Base-by-base conservation (phyloP, 2,888 invertebrate genomes). In the Malacosoma neustria region DNA sequence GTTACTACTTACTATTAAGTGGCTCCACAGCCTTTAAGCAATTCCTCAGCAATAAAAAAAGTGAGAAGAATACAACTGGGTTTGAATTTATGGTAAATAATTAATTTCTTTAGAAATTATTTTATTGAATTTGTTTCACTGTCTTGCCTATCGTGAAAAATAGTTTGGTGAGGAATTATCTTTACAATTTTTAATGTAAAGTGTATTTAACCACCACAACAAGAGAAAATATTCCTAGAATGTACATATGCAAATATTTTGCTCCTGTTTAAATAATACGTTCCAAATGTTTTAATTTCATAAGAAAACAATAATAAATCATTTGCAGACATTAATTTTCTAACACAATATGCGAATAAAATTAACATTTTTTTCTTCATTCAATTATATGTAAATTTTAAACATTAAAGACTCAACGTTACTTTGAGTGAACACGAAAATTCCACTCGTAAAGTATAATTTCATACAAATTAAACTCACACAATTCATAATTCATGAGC, bases 401-500 rank as follows among this genome's bases (percentile, higher is more conserved):
- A 59, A 56, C 49, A 54, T 54, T 48, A 57, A 48, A 44, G 42
- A 43, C 37, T 13, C 43, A 39, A 37, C 39, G 36, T 40, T 45
- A 45, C 46, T 55, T 50, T 50, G 43, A 48, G 53, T 37, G 43
- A 46, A 15, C 22, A 30, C 49, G 53, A 58, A 64, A 58, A 55
- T 53, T 66, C 57, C 57, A 50, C 58, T 60, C 66, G 61, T 50
- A 61, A 61, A 69, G 62, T 72, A 70, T 66, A 72, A 72, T 74
- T 72, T 69, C 60, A 61, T 59, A 62, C 57, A 73, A 73, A 72
- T 73, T 74, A 72, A 68, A 63, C 60, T 51, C 49, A 63, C 57
- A 54, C 55, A 63, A 22, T 72, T 66, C 66, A 59, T 64, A 66
- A 72, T 74, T 74, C 68, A 71, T 66, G 65, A 68, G 55, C 6